Conservation (phyloP, 2,797 vertebrate species). For the Octomys mimax region DNA sequence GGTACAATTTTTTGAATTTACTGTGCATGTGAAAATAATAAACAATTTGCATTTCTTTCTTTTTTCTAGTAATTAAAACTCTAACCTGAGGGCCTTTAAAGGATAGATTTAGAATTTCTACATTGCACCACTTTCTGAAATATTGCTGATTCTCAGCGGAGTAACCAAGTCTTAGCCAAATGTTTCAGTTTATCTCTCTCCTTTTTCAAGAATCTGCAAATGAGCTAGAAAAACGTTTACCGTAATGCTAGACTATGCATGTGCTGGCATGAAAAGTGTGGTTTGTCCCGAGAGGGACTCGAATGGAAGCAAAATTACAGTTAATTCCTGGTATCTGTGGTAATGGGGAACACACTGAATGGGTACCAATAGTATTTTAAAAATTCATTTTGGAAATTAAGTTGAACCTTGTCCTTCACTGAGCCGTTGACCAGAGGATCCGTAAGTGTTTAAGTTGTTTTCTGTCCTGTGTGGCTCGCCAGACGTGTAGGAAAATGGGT, state of each 20-base stretch:
- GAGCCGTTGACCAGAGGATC: constrained; percentile 49
- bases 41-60: constrained; percentile 84
- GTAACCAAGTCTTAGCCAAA: constrained; percentile 63
- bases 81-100: constrained; percentile 78
- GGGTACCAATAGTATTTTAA: constrained; percentile 66
- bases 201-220: constrained; percentile 69
- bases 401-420: constrained; percentile 51
- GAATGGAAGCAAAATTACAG: constrained; percentile 75
- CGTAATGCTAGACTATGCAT: constrained; percentile 79
- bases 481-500: not conserved
- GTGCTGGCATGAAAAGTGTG: constrained; percentile 76
- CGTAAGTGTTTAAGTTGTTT: not conserved
- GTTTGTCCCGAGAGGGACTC: constrained; percentile 72
- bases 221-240: constrained; percentile 76
- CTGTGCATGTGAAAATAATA: constrained; percentile 85
- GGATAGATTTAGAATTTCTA: constrained; percentile 72
- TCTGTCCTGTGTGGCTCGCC: not conserved
- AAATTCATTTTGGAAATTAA: constrained; percentile 73
- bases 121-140: constrained; percentile 69
- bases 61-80: constrained; percentile 75
- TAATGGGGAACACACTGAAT: constrained; percentile 71
- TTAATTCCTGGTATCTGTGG: constrained; percentile 76
- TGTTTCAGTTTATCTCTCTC: constrained; percentile 66
- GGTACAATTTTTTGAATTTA: constrained; percentile 78
- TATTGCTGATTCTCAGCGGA: constrained; percentile 69